Conservation (phyloP, 2,797 vertebrate species). For the Spinus pinus region DNA sequence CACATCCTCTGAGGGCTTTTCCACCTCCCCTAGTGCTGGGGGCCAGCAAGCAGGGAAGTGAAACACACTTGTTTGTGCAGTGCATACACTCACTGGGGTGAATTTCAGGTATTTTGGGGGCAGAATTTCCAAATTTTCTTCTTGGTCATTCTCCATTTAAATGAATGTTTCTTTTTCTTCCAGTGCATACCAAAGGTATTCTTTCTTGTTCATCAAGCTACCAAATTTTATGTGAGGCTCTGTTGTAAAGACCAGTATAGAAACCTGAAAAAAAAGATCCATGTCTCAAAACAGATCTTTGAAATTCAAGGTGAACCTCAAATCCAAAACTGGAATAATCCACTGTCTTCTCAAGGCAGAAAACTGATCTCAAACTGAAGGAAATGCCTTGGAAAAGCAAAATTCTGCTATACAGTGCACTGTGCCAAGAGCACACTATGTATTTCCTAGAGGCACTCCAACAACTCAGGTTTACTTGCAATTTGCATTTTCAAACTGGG, state of each 20-base stretch:
- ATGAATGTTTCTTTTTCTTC: not conserved
- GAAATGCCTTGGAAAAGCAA: not conserved
- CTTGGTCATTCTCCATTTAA: not conserved
- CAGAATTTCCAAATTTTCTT: not conserved
- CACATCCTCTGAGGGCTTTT: not conserved
- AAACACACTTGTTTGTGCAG: not conserved
- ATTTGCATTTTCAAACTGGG: conserved; percentile 1
- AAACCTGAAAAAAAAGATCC: not conserved
- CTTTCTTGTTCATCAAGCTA: not conserved
- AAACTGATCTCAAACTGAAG: not conserved
- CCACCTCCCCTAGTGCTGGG: not conserved
- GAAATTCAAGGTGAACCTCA: not conserved
- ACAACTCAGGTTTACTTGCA: not conserved
- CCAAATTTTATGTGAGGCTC: not conserved
- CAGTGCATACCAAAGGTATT: not conserved
- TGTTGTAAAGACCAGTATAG: not conserved
- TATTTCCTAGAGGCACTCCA: not conserved
- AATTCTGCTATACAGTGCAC: not conserved
- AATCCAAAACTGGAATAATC: not conserved
- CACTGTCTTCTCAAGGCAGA: not conserved
- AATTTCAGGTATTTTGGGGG: not conserved
- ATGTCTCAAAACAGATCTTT: not conserved
- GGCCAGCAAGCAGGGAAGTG: not conserved
- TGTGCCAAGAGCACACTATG: not conserved
- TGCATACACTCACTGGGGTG: not conserved